Base-by-base conservation (phyloP, 2,888 invertebrate species). In the Sphaerophoria rueppellii region DNA sequence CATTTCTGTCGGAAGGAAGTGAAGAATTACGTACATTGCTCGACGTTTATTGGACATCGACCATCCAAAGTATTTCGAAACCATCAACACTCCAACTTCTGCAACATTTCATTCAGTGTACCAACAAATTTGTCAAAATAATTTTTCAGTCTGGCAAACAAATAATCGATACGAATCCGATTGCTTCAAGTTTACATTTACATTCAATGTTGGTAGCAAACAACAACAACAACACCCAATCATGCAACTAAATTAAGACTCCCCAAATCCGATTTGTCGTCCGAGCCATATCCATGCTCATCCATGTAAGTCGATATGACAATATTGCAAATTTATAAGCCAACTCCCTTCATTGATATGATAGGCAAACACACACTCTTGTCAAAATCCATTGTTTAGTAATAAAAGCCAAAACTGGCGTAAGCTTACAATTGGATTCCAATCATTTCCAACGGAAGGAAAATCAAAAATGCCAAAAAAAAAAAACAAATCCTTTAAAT, bases 291-390 rank as follows among this genome's bases (percentile, higher is more conserved):
- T 40, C 12, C 12, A 6, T 40, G 1, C 6, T 12, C 16, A 7
- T 24, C 0, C 11, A 40, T 43, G 24, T 24, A 60, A 60, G 43
- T 24, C 12, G 12, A 60, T 24, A 60, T 40, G 40, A 43, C 40
- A 60, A 74, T 74, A 63, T 70, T 67, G 65, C 60, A 76, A 72
- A 54, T 75, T 76, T 50, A 75, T 67, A 71, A 67, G 16, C 57
- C 58, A 61, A 61, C 43, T 55, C 67, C 71, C 60, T 32, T 32
- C 65, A 52, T 65, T 57, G 57, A 16, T 32, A 37, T 35, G 40
- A 67, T 60, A 65, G 1, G 24, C 24, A 24, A n/a, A n/a, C n/a
- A 14, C 48, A 32, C n/a, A 11, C 16, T 35, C 14, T 12, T 9
- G 9, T 34, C n/a, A 7, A 12, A 11, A 0, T 24, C 11, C 48